Evolutionary conservation across 2,888 invertebrate genomes (phyloP).

Genomic region (Chironomus tentans): DNA sequence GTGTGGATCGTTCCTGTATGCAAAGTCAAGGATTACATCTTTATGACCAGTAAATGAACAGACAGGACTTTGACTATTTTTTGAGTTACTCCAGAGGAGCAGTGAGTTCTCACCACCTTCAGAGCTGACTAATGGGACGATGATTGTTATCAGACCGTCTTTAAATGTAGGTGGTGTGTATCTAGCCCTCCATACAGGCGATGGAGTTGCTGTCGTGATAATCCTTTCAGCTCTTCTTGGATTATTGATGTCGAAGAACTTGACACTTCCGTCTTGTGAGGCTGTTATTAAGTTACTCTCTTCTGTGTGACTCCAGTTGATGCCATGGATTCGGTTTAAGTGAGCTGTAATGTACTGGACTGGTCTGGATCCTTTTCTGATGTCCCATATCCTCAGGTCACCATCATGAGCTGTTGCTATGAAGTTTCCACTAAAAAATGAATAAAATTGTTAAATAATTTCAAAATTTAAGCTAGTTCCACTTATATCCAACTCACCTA

Average conservation of each 20-base stretch:
- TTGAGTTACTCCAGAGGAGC: constrained; percentile 63
- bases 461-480: too few species aligned
- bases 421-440: constrained; percentile 56
- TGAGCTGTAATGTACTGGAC: constrained; percentile 92
- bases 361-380: constrained; percentile 75
- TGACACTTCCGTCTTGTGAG: constrained; percentile 61
- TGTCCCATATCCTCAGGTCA: constrained; percentile 93
- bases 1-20: constrained; percentile 65
- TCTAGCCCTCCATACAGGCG: constrained; percentile 86
- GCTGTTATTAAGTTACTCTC: constrained; percentile 83
- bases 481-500: too few species aligned
- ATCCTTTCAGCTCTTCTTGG: constrained; percentile 75
- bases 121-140: constrained; percentile 65
- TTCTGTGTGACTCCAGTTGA: constrained; percentile 86
- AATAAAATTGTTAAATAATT: too few species aligned
- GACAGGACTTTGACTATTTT: constrained; percentile 49
- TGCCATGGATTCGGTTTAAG: constrained; percentile 78
- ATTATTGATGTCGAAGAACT: constrained; percentile 86
- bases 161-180: constrained; percentile 80
- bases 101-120: constrained; percentile 73
- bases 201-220: constrained; percentile 62
- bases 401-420: constrained; percentile 94
- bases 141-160: constrained; percentile 78
- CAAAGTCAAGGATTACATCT: constrained; percentile 90
- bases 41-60: constrained; percentile 91